Evolutionary conservation across 2,113 vertebrate species (phyloP), one percentile per base, ranked within the genome.

Genomic region (Plecotus auritus): DNA sequence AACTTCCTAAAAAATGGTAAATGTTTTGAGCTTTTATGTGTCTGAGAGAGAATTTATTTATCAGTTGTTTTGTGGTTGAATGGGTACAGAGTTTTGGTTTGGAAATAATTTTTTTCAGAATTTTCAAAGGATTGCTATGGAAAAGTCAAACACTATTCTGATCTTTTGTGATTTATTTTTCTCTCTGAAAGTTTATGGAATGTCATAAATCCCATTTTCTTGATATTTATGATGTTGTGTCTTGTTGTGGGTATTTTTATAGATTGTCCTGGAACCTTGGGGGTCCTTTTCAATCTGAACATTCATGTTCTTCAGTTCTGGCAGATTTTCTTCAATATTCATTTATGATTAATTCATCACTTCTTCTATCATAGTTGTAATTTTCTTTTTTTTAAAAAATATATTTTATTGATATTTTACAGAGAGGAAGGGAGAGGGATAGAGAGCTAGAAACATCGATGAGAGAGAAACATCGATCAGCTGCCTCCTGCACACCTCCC

Each of bases 311-410:
- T 94, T 81, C n/a, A 64, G 4, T 93, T 89, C 42, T 92, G n/a
- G 42, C 40, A 95, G 64, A 56, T 42, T 66, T 77, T 70, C 42
- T 87, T 88, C 11, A 81, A 1, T 9, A 9, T 61, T 59, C 16
- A 13, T 80, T 78, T 37, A 64, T 80, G 18, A 51, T 92, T n/a
- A n/a, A 1, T 4, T 91, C 12, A 1, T 3, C 1, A 90, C 72
- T 94, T 92, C n/a, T 89, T 18, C 22, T 32, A 20, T 81, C 47
- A 59, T 42, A 30, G 30, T 83, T 96, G 54, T 89, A 76, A 89
- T 86, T 59, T 85, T 88, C 16, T n/a, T n/a, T n/a, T n/a, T n/a
- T n/a, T n/a, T n/a, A n/a, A n/a, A n/a, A n/a, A n/a, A n/a, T n/a
- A n/a, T n/a, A n/a, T n/a, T n/a, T n/a, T n/a, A n/a, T n/a, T n/a